Conservation (phyloP, 2,113 vertebrate genomes). For the Periophthalmus modestus region DNA sequence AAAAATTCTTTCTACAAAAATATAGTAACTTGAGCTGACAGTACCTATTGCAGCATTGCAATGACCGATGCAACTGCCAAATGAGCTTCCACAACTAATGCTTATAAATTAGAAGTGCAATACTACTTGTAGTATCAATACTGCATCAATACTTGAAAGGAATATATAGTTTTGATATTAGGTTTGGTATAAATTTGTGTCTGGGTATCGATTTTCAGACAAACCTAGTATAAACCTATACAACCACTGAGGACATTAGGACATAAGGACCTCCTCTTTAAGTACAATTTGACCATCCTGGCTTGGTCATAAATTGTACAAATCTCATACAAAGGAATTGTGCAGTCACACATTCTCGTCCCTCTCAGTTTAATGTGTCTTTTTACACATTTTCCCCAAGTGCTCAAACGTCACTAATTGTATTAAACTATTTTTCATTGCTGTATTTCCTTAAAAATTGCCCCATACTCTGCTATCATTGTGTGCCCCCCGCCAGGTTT, state of each 20-base stretch:
- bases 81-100: not conserved
- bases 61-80: not conserved
- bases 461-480: constrained; percentile 26
- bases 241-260: too few relatives aligned
- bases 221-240: not conserved
- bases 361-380: constrained; percentile 23
- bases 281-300: not conserved
- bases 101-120: not conserved
- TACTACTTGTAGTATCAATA: too few relatives aligned
- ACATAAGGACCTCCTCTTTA: not conserved
- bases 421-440: not conserved
- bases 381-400: constrained; percentile 63
- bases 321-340: not conserved
- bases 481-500: constrained; percentile 56
- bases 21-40: not conserved
- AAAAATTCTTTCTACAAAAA: not conserved
- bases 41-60: not conserved
- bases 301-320: not conserved
- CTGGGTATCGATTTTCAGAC: too few relatives aligned
- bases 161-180: too few relatives aligned
- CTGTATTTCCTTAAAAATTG: constrained; percentile 18
- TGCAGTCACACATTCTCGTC: not conserved
- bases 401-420: constrained; percentile 64
- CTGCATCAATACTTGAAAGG: too few relatives aligned
- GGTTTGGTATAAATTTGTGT: too few relatives aligned